These are phyloP conservation scores for Erinaceus europaeus DNA, from an alignment of 2,113 vertebrate species.

Conservation along the genomic window DNA sequence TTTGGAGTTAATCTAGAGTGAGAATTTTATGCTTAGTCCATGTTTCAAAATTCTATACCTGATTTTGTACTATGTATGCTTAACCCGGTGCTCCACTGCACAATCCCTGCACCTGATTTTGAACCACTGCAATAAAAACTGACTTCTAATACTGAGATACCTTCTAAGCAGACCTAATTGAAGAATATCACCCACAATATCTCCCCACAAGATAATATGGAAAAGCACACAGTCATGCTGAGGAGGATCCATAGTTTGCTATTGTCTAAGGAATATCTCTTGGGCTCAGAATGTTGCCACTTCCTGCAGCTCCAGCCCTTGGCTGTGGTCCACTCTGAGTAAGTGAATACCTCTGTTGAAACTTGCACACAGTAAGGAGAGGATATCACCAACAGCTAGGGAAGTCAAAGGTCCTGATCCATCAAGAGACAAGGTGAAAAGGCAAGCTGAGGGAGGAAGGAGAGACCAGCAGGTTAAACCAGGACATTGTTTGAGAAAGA, in stretches of 20 bases:
- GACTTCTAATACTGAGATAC: background rate
- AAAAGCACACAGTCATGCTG: slow-evolving; percentile 10
- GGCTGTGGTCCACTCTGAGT: slow-evolving; percentile 66
- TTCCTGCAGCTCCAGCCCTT: slow-evolving; percentile 61
- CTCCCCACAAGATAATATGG: background rate
- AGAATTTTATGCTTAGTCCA: too few relatives aligned
- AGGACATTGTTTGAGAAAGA: background rate
- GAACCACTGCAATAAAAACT: background rate
- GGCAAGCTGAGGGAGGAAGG: slow-evolving; percentile 82
- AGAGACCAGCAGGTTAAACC: background rate
- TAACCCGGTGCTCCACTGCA: background rate
- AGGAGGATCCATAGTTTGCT: background rate
- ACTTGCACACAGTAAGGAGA: slow-evolving; percentile 90
- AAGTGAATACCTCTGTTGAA: slow-evolving; percentile 88
- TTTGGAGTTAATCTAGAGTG: background rate
- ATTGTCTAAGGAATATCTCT: background rate
- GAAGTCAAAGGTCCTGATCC: slow-evolving; percentile 89
- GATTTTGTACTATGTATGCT: background rate
- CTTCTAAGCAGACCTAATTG: background rate
- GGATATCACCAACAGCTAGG: slow-evolving; percentile 82
- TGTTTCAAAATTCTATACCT: too few relatives aligned
- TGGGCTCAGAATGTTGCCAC: slow-evolving; percentile 78
- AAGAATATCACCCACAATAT: background rate
- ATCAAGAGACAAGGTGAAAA: slow-evolving; percentile 87
- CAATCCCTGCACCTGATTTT: slow-evolving; percentile 1